These are phyloP conservation scores for Bombus impatiens DNA, from an alignment of 1,140 invertebrate species.

Conservation along the genomic window DNA sequence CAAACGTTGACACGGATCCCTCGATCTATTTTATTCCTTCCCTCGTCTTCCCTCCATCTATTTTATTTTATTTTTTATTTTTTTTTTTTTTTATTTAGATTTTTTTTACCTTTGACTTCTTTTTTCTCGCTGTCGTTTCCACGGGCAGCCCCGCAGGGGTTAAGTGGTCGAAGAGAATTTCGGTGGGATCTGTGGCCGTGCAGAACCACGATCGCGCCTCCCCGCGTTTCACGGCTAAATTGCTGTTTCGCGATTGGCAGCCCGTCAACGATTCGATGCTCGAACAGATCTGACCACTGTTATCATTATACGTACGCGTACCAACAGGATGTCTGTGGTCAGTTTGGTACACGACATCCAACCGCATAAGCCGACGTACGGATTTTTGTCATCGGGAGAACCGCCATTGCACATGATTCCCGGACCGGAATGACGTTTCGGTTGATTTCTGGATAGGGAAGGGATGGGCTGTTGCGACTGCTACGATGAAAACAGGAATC, in stretches of 20 bases:
- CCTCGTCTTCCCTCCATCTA: not conserved
- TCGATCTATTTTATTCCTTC: too few relatives aligned
- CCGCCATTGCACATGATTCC: conserved; percentile 55
- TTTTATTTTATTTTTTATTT: not conserved
- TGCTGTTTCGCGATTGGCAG: conserved; percentile 67
- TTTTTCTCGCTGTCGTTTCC: not conserved
- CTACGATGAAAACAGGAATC: conserved; percentile 5
- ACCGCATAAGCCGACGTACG: conserved; percentile 51
- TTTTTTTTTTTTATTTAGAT: not conserved
- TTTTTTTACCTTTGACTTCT: not conserved
- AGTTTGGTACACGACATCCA: conserved; percentile 41
- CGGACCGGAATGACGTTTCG: conserved; percentile 58
- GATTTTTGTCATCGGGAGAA: conserved; percentile 58
- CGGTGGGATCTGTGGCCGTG: conserved; percentile 44
- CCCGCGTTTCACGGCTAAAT: conserved; percentile 65
- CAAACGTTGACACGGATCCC: not conserved
- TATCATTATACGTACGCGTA: conserved; percentile 60
- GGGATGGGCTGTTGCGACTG: not conserved
- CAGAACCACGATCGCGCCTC: conserved; percentile 59
- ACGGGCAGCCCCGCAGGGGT: conserved; percentile 9
- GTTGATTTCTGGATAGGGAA: not conserved
- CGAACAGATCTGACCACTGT: conserved; percentile 45
- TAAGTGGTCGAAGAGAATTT: conserved; percentile 50
- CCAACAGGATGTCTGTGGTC: conserved; percentile 55
- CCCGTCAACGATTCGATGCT: conserved; percentile 63